Percentiles rank a stretch among this genome's conserved stretches.
phyloP scores from a whole-genome alignment of 2,113 vertebrate species.

The Arenaria interpres region DNA sequence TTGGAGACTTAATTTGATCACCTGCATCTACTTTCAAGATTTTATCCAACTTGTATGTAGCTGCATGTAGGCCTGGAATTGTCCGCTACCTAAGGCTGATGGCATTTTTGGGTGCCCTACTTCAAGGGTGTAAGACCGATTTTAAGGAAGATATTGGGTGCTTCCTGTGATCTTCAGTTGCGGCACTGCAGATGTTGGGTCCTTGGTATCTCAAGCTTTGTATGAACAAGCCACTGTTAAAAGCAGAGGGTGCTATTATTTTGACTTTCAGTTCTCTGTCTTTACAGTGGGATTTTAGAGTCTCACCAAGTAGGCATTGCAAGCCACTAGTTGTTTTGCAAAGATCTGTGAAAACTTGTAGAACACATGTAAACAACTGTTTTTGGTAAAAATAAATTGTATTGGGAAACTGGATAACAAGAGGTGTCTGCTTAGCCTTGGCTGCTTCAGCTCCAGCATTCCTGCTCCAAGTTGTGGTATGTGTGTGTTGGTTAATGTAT shows the following conservation, averaged over 20 bases:
- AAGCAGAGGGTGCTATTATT: not conserved
- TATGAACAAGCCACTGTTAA: not conserved
- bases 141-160: not conserved
- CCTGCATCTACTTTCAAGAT: not conserved
- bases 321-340: not conserved
- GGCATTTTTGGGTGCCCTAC: not conserved
- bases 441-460: not conserved
- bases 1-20: not conserved
- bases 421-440: not conserved
- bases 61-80: not conserved
- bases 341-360: not conserved
- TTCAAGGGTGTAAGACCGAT: not conserved
- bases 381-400: not conserved
- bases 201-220: not conserved
- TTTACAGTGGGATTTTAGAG: not conserved
- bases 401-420: not conserved
- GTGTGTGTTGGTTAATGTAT: not conserved
- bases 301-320: not conserved
- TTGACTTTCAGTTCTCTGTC: not conserved
- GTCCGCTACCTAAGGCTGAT: rapidly evolving
- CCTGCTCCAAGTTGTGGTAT: not conserved
- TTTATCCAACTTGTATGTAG: not conserved
- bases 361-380: not conserved
- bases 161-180: not conserved
- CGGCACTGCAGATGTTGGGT: not conserved